Evolutionary conservation across 2,797 vertebrate species (phyloP), one percentile per base, ranked within the genome.

Genomic region (Dryobates pubescens): DNA sequence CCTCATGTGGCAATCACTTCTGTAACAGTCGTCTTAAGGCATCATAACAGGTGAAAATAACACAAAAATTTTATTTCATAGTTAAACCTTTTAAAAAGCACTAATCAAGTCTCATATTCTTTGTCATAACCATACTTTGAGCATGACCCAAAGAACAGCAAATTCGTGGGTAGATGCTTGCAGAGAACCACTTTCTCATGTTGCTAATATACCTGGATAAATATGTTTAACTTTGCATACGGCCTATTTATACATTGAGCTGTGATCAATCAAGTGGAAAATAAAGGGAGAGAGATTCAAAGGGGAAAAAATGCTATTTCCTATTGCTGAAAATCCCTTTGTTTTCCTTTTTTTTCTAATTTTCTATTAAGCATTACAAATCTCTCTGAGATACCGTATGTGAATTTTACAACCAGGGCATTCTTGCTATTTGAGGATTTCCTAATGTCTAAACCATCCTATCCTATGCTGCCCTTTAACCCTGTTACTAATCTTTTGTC

Each of bases 171-270:
- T 30, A 62, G 67, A 5, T 56, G n/a, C 32, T 51, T 51, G 53
- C 59, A 38, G 63, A 34, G 17, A 32, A 17, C 22, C 59, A 9
- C 20, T 4, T 74, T 56, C 54, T 63, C 22, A 1, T 12, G 26
- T 43, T 71, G 15, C 16, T 49, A 9, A 13, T 27, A 5, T 16
- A 27, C 4, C 1, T 18, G 43, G 54, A 29, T 23, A 80, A 38
- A 53, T 54, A 10, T 6, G 9, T 47, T 9, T 56, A 38, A 38
- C 13, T 32, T 62, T 4, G 38, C 12, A 29, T 24, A 8, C 5
- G 2, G 20, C 0, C 0, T 30, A 17, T 79, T 76, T 9, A 0
- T 34, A 2, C 7, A 3, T 17, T 86, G 32, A 32, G 10, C 38
- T 88, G 61, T n/a, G 26, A 18, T 18, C 38, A 23, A 75, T 59